Percentiles rank a stretch among this genome's conserved stretches.
phyloP scores from a whole-genome alignment of 2,797 vertebrate genomes.

The Heliangelus exortis region DNA sequence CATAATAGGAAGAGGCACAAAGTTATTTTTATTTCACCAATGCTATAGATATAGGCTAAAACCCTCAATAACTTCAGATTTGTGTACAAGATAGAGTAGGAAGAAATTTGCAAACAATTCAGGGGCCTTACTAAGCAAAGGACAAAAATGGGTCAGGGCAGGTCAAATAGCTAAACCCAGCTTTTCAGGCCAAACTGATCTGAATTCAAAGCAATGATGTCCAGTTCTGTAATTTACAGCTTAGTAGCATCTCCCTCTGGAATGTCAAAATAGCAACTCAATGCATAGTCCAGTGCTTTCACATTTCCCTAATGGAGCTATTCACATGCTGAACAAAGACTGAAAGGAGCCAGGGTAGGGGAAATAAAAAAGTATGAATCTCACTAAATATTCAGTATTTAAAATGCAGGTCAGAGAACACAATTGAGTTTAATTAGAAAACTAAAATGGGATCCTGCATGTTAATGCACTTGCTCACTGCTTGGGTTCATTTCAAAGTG shows the following conservation, averaged over 20 bases:
- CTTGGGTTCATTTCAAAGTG: constrained; percentile 59
- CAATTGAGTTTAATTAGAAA: constrained; percentile 60
- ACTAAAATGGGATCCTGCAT: constrained; percentile 40
- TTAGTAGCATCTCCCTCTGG: constrained; percentile 59
- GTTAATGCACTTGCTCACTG: constrained; percentile 59
- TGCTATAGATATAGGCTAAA: background rate
- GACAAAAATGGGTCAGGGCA: background rate
- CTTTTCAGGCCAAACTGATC: constrained; percentile 51
- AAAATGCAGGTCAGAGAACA: constrained; percentile 58
- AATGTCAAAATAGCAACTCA: constrained; percentile 60
- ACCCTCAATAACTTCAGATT: background rate
- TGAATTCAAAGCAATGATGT: constrained; percentile 61
- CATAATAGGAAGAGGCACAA: background rate
- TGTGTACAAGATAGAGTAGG: background rate
- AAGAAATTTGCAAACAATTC: constrained; percentile 27
- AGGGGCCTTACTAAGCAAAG: constrained; percentile 17
- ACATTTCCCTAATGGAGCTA: constrained; percentile 60
- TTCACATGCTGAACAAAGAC: constrained; percentile 61
- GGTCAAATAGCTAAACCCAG: constrained; percentile 51
- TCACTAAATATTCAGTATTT: constrained; percentile 58
- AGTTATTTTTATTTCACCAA: background rate
- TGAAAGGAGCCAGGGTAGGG: constrained; percentile 41
- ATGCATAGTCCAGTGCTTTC: constrained; percentile 39
- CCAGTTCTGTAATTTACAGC: constrained; percentile 61
- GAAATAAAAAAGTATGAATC: constrained; percentile 16